Evolutionary conservation across 2,797 vertebrate species (phyloP).

Genomic region (Sparidentex hasta): DNA sequence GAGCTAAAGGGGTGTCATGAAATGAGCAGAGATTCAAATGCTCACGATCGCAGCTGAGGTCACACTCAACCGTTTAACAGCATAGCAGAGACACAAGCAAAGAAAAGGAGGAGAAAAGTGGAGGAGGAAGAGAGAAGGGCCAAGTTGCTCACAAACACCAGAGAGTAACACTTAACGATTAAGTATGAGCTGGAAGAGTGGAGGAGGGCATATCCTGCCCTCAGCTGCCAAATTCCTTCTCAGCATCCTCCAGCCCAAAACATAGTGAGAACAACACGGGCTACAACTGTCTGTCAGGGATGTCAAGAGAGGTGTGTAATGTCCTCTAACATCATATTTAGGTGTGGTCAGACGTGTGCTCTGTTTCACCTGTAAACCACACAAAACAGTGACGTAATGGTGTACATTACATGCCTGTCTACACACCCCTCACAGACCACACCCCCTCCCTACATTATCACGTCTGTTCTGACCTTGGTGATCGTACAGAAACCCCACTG

Average conservation of each 20-base stretch:
- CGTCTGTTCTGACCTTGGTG: neutral
- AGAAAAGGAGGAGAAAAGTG: conserved; percentile 26
- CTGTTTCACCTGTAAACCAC: conserved; percentile 1
- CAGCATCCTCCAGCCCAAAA: conserved; percentile 26
- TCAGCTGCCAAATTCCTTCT: conserved; percentile 28
- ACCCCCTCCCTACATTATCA: neutral
- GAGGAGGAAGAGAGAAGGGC: conserved; percentile 22
- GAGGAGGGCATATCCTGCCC: conserved; percentile 37
- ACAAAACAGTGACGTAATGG: neutral
- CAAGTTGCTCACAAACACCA: conserved; percentile 26
- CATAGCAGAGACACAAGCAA: conserved; percentile 7
- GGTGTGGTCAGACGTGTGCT: neutral
- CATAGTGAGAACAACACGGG: neutral
- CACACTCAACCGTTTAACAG: conserved; percentile 16
- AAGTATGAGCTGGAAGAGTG: conserved; percentile 31
- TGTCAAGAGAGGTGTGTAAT: conserved; percentile 19
- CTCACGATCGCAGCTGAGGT: conserved; percentile 30
- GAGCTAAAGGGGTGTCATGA: conserved; percentile 21
- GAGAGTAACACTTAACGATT: conserved; percentile 33
- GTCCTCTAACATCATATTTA: neutral
- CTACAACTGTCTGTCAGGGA: neutral
- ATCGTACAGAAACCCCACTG: neutral
- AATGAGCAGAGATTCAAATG: conserved; percentile 24
- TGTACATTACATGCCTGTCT: conserved; percentile 7
- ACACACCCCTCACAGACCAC: neutral